These are phyloP conservation scores for Pyrocephalus nanus DNA, from an alignment of 2,797 vertebrate species.

Conservation along the genomic window DNA sequence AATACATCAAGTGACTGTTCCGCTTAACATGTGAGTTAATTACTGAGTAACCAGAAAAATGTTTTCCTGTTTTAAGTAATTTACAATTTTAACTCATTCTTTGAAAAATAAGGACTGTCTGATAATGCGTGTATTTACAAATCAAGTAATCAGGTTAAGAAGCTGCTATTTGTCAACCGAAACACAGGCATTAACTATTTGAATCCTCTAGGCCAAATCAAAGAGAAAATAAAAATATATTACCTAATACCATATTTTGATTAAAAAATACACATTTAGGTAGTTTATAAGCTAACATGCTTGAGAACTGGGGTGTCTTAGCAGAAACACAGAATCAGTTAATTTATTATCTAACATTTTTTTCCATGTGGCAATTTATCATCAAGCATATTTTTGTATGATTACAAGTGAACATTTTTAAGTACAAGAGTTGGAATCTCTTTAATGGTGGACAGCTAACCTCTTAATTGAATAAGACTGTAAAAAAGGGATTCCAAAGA, in stretches of 20 bases:
- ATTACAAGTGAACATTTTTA: constrained; percentile 1
- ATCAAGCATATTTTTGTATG: not conserved
- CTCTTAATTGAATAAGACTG: not conserved
- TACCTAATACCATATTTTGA: not conserved
- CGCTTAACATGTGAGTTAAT: not conserved
- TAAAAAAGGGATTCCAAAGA: constrained; percentile 23
- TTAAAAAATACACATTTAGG: not conserved
- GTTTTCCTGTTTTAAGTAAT: not conserved
- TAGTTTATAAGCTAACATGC: not conserved
- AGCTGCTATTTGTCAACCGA: not conserved
- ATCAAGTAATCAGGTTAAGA: not conserved
- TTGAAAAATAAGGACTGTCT: not conserved
- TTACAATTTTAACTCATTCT: not conserved
- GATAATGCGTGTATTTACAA: not conserved
- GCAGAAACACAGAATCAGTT: not conserved
- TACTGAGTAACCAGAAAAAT: not conserved
- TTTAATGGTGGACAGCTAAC: not conserved
- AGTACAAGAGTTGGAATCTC: not conserved
- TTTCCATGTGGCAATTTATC: not conserved
- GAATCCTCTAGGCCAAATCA: constrained; percentile 10
- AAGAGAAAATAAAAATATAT: not conserved
- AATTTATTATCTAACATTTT: not conserved
- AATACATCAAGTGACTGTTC: not conserved
- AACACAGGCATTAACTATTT: not conserved
- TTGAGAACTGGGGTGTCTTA: not conserved